Evolutionary conservation across 2,797 vertebrate species (phyloP), one percentile per base, ranked within the genome.

Genomic region (Dromococcyx pavoninus): DNA sequence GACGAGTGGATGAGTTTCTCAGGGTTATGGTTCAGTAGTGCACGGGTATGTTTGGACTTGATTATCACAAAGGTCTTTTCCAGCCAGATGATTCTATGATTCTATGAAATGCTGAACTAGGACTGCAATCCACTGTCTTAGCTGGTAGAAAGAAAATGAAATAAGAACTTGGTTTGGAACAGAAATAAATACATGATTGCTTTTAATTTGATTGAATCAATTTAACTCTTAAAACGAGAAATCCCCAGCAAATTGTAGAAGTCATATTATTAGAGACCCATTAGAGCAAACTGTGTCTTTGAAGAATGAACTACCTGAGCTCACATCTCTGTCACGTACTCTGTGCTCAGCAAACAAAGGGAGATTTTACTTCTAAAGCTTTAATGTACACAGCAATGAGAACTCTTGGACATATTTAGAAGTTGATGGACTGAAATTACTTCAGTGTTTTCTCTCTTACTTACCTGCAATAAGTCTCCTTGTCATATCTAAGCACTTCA

Each of bases 191-290:
- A 82, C 3, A 30, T 35, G 7, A 51, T 57, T 92, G 33, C 43
- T 85, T 90, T 86, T 84, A 84, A 62, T 66, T 64, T 88, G 30
- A 48, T 28, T 66, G 54, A 70, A 84, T 88, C 62, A 81, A 60
- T 62, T 91, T 72, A 86, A 81, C 72, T 88, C 82, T 88, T 88
- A 83, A 90, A 86, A 86, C 81, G 51, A 84, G 46, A 89, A 92
- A 69, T 32, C 11, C 60, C 33, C 62, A 88, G n/a, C 39, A 72
- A 43, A 81, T 53, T 91, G 67, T 16, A 65, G 70, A 86, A 72
- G 25, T 19, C 17, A 86, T 78, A 84, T 84, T 78, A 81, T 88
- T 86, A 74, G 66, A 75, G 54, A 75, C 43, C 75, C n/a, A 12
- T 37, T 10, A 70, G 70, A 91, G 39, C 32, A 86, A 90, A 91